Evolutionary conservation across 2,888 invertebrate genomes (phyloP).

Genomic region (Exephanes ischioxanthus): DNA sequence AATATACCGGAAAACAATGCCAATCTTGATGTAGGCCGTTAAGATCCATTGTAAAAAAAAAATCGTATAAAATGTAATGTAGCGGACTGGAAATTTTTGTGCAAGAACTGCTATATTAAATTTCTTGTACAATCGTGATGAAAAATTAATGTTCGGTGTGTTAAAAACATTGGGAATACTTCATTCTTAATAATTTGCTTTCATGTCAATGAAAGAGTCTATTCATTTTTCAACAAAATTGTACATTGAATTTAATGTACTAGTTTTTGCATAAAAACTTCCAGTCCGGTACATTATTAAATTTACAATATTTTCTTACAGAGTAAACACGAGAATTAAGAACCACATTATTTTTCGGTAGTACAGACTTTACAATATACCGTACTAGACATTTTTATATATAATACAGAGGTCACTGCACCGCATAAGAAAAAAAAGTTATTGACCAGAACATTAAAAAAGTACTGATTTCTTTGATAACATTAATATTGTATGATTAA

Average conservation of each 20-base stretch:
- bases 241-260: too few species aligned
- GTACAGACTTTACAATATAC: background rate
- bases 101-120: too few species aligned
- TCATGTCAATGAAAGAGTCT: background rate
- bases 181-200: too few species aligned
- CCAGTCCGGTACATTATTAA: too few species aligned
- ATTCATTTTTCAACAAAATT: background rate
- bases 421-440: background rate
- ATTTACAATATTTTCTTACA: too few species aligned
- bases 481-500: background rate
- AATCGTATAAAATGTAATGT: too few species aligned
- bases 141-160: too few species aligned
- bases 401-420: background rate
- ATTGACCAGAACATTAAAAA: background rate
- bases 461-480: background rate
- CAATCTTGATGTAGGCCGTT: background rate
- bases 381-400: background rate
- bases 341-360: background rate
- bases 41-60: background rate
- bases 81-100: too few species aligned
- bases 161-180: too few species aligned
- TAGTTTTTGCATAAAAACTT: too few species aligned
- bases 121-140: too few species aligned
- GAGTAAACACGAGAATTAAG: background rate
- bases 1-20: constrained; percentile 42